Evolutionary conservation across 2,113 vertebrate genomes (phyloP).

Genomic region (Electrona antarctica): DNA sequence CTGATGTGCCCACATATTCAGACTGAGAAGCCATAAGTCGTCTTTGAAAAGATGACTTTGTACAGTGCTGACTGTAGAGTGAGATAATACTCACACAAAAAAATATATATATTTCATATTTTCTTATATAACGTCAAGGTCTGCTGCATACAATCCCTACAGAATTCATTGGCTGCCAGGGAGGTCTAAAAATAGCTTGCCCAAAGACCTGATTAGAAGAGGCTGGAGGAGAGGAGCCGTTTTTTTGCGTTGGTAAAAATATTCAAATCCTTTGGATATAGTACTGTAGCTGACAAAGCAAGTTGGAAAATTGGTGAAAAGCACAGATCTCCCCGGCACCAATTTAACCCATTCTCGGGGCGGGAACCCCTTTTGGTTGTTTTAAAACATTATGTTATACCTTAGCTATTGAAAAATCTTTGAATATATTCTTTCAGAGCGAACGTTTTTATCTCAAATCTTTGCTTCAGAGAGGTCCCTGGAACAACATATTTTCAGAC

Average conservation of each 20-base stretch:
- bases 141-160: conserved; percentile 64
- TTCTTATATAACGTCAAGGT: conserved; percentile 74
- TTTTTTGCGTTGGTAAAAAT: conserved; percentile 42
- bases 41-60: conserved; percentile 12
- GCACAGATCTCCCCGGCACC: neutral
- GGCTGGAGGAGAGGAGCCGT: conserved; percentile 51
- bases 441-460: too few relatives aligned
- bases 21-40: neutral
- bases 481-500: too few relatives aligned
- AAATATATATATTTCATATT: conserved; percentile 50
- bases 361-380: too few relatives aligned
- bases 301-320: conserved; percentile 26
- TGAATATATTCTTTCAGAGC: too few relatives aligned
- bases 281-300: conserved; percentile 35
- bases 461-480: too few relatives aligned
- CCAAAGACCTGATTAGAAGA: conserved; percentile 72
- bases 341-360: too few relatives aligned
- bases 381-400: too few relatives aligned
- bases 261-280: conserved; percentile 43
- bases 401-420: too few relatives aligned
- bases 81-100: conserved; percentile 26
- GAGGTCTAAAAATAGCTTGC: conserved; percentile 75
- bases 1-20: conserved; percentile 19
- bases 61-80: neutral
- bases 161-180: conserved; percentile 62